Evolutionary conservation across 1,140 invertebrate genomes (phyloP), one percentile per base, ranked within the genome.

Genomic region (Trachymyrmex septentrionalis): DNA sequence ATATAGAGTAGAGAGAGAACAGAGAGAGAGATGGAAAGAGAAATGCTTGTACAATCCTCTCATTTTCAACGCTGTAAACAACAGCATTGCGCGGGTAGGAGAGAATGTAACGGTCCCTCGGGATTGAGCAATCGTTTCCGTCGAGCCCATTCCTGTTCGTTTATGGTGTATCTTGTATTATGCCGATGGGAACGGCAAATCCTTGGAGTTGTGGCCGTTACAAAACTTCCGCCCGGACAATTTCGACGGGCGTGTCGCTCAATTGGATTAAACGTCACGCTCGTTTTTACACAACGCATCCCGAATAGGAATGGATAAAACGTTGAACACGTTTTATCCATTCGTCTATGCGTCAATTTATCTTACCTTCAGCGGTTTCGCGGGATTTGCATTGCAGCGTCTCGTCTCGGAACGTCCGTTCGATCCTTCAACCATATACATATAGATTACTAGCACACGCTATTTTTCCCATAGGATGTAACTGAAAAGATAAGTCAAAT

Each of bases 91-190:
- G 55, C 69, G 38, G 69, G 38, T 80, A 69, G 34, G 61, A 84
- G 89, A 63, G 61, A 87, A 89, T 44, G 84, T 90, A 85, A 90
- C 86, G 81, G 88, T 86, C 76, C 73, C 73, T 19, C 19, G 21
- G 48, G 76, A 91, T 91, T 88, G 86, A 88, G 86, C 88, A 91
- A 90, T 88, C 86, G 77, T 57, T 90, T 90, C 88, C 88, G 71
- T 80, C 30, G 30, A 38, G 21, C 38, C 14, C 38, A 61, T 87
- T 71, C 50, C 59, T 50, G 59, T 59, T 24, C 38, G 87, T 72
- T 69, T 27, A 61, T 64, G 53, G 61, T 57, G 71, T 77, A 81
- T 71, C 88, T 86, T 86, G 75, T 48, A 73, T 66, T 69, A 21
- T 19, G n/a, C 24, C 63, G 38, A 78, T 67, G 75, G 38, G 85